These are phyloP conservation scores for Pinctada fucata DNA, from an alignment of 2,888 invertebrate species.

Conservation along the genomic window DNA sequence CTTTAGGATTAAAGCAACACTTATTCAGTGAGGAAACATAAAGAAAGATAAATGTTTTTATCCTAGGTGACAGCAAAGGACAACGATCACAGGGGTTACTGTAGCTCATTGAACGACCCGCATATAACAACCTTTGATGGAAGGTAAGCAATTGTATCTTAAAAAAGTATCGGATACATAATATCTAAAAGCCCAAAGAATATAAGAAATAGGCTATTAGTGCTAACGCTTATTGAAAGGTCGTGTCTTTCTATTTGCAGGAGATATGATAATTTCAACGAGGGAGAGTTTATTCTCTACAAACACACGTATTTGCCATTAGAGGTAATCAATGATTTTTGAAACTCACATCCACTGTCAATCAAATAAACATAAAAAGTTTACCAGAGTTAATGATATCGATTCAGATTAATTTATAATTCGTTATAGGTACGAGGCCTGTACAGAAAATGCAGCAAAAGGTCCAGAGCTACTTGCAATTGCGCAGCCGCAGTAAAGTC, in stretches of 20 bases:
- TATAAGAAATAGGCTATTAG: too few species aligned
- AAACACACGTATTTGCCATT: slow-evolving; percentile 62
- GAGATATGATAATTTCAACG: slow-evolving; percentile 61
- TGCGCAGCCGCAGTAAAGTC: slow-evolving; percentile 61
- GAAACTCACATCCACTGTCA: too few species aligned
- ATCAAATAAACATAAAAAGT: too few species aligned
- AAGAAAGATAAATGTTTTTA: too few species aligned
- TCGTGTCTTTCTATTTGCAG: slow-evolving; percentile 44
- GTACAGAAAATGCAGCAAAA: slow-evolving; percentile 51
- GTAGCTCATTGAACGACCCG: slow-evolving; percentile 66
- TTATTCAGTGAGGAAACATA: too few species aligned
- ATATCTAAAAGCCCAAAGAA: too few species aligned
- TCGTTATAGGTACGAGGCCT: slow-evolving; percentile 49
- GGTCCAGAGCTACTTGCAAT: slow-evolving; percentile 55
- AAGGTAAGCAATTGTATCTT: slow-evolving; percentile 52
- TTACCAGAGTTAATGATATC: too few species aligned
- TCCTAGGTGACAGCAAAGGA: slow-evolving; percentile 55
- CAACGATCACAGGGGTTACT: slow-evolving; percentile 54
- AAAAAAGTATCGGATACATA: not conserved
- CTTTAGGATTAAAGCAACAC: not conserved
- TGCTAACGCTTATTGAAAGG: too few species aligned
- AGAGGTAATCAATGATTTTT: slow-evolving; percentile 53
- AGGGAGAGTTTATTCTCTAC: slow-evolving; percentile 64
- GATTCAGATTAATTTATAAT: too few species aligned
- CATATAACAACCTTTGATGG: slow-evolving; percentile 69